Percentiles rank a stretch among this genome's conserved stretches.
These are phyloP conservation scores for Oscheius sp. DNA, from an alignment of 2,888 invertebrate genomes.

Conservation along the genomic window DNA sequence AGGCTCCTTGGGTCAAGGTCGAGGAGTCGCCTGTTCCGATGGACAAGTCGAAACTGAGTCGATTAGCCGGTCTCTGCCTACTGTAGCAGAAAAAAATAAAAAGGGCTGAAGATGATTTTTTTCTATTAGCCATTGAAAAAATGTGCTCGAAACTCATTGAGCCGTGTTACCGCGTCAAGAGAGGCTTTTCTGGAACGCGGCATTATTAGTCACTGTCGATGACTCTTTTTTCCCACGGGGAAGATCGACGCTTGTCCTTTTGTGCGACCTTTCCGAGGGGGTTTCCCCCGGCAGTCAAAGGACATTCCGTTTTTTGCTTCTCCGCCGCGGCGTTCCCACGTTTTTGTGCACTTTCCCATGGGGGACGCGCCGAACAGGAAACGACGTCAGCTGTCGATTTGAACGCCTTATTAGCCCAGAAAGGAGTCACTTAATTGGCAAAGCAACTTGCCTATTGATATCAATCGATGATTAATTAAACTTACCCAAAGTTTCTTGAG, in stretches of 20 bases:
- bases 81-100: no score
- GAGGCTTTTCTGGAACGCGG: neutral
- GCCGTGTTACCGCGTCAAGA: neutral
- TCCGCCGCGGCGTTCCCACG: slow-evolving; percentile 33
- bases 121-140: neutral
- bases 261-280: slow-evolving; percentile 19
- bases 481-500: slow-evolving; percentile 28
- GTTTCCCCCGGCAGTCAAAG: slow-evolving; percentile 16
- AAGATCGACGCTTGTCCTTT: neutral
- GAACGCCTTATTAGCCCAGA: neutral
- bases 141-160: neutral
- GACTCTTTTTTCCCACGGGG: no score
- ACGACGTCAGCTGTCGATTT: neutral
- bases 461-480: neutral
- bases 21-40: no score
- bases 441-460: no score
- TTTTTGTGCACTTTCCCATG: slow-evolving; percentile 33
- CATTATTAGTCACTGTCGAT: no score
- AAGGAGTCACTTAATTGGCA: neutral
- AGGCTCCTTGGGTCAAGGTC: neutral
- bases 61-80: neutral
- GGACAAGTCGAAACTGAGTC: neutral
- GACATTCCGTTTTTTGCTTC: slow-evolving; percentile 23
- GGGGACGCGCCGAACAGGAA: neutral
- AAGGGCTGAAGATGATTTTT: no score